phyloP scores from a whole-genome alignment of 2,888 invertebrate species.

The Byasa hedistus region DNA sequence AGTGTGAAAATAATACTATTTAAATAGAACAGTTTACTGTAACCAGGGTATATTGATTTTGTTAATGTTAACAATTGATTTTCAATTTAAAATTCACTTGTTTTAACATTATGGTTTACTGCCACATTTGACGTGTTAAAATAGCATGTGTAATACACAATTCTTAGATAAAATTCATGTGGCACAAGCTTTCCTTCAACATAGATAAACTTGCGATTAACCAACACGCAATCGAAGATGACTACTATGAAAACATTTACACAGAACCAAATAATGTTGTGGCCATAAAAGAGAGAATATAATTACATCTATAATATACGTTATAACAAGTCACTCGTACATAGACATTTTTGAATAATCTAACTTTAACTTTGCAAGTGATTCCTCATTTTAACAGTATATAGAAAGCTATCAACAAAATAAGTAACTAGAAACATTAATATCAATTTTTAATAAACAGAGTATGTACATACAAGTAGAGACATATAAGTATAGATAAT shows the following conservation, averaged over 20 bases:
- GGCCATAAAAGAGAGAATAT: neutral
- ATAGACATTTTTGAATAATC: neutral
- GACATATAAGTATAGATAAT: no score
- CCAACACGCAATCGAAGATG: neutral
- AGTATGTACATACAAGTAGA: no score
- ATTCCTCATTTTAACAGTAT: neutral
- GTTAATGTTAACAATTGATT: no score
- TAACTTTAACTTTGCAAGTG: neutral
- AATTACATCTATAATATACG: neutral
- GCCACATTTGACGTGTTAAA: no score
- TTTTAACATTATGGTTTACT: no score
- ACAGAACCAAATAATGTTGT: neutral
- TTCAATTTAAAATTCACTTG: no score
- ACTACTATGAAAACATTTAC: neutral
- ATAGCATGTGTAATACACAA: neutral
- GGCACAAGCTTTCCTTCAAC: neutral
- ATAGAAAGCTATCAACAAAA: neutral
- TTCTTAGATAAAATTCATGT: neutral
- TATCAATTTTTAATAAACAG: neutral
- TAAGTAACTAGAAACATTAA: neutral
- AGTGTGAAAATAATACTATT: no score
- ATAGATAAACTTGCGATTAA: neutral
- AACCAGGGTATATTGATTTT: no score
- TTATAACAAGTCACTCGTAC: neutral
- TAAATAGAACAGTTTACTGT: no score